Base-by-base conservation (phyloP, 1,140 invertebrate species). In the Homarus americanus region DNA sequence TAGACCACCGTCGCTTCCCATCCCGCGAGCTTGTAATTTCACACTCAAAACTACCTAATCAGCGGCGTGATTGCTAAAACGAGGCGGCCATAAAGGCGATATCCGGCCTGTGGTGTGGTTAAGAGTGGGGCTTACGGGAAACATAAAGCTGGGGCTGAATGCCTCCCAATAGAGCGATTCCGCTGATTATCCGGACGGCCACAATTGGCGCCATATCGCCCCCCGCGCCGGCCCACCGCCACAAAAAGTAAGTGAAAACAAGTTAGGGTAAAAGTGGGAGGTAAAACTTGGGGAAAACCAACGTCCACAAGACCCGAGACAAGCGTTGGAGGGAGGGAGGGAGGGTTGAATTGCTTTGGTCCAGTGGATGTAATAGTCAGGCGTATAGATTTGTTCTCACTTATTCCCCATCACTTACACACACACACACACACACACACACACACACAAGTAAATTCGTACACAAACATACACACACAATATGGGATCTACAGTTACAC, bases 1-100 rank as follows among this genome's bases (percentile, higher is more conserved):
- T n/a, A n/a, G n/a, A n/a, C n/a, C 17, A 12, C 17, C 10, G 17
- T 58, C 53, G 17, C 53, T n/a, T 58, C 53, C 17, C 53, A 20
- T 20, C 24, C 53, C 53, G 17, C 17, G 41, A 28, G 38, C 76
- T 49, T 44, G 76, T 79, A 79, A 79, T 79, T 79, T 79, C 76
- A 79, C 76, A 79, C 76, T 79, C 76, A 79, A 44, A 79, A 79
- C 76, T 79, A 79, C 76, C 17, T 79, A 79, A 79, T 79, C 76
- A 79, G 76, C 44, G 76, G 44, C 34, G 40, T 79, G 76, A 79
- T 79, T 79, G 76, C 76, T 79, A 44, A 44, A 79, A 79, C 40
- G 41, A 49, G 76, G 76, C 20, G 76, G 76, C 76, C 40, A 28
- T 49, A 79, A 79, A 79, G 76, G 76, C 76, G 41, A 44, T 49